A percentile compares a stretch with the other conserved stretches of the same genome.
phyloP scores from a whole-genome alignment of 2,113 vertebrate species.

The Lates calcarifer region DNA sequence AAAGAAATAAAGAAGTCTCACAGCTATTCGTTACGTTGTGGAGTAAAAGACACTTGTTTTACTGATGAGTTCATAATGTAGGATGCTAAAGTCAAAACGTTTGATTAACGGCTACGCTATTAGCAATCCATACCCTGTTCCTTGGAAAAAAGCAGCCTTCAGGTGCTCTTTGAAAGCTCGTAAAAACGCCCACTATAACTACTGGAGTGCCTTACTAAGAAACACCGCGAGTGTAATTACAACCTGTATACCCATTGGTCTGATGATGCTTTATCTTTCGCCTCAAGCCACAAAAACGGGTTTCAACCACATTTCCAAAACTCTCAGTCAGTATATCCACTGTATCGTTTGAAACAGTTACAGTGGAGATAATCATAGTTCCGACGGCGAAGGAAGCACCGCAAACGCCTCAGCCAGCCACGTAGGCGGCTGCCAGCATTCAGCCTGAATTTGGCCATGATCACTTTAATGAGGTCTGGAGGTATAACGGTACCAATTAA shows the following conservation, averaged over 20 bases:
- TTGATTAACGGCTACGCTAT: neutral
- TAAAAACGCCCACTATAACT: neutral
- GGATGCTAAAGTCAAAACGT: neutral
- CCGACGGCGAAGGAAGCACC: neutral
- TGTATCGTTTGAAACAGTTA: neutral
- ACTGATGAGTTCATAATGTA: constrained; percentile 36
- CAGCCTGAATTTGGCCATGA: neutral
- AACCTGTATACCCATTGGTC: rapidly evolving
- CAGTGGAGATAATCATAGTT: rapidly evolving
- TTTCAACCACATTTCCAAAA: rapidly evolving
- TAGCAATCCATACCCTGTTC: neutral
- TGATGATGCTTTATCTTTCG: rapidly evolving
- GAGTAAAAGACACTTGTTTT: neutral
- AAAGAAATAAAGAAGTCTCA: neutral
- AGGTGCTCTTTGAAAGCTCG: neutral
- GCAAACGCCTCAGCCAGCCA: constrained; percentile 66
- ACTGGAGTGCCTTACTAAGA: neutral
- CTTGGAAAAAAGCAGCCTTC: constrained; percentile 38
- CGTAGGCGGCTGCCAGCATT: constrained; percentile 71
- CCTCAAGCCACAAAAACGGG: rapidly evolving
- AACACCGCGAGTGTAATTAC: neutral
- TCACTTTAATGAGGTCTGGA: neutral
- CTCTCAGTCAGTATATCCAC: rapidly evolving
- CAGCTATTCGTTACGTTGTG: neutral
- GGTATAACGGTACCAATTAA: neutral